phyloP scores from a whole-genome alignment of 2,113 vertebrate species.

The Cichladusa arquata region DNA sequence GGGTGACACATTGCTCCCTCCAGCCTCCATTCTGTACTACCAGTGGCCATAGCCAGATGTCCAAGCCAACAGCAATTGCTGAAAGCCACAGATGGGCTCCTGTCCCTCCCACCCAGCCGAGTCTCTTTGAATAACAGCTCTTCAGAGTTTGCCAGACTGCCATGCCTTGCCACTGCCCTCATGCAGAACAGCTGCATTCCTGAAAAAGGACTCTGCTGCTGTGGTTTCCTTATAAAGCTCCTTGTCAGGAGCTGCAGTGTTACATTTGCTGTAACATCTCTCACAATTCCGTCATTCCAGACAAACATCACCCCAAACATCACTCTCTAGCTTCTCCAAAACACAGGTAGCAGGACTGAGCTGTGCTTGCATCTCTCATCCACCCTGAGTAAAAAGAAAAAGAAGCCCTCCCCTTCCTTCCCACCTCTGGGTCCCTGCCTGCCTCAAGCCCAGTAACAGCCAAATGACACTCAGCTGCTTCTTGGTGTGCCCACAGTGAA shows the following conservation, averaged over 20 bases:
- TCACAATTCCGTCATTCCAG: background rate
- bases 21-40: background rate
- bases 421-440: background rate
- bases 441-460: background rate
- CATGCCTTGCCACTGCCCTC: rapidly evolving
- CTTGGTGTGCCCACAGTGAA: background rate
- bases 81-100: background rate
- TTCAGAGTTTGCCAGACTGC: background rate
- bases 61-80: background rate
- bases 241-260: background rate
- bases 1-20: background rate
- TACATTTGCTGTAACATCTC: background rate
- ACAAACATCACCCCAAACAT: background rate
- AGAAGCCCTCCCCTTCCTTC: rapidly evolving
- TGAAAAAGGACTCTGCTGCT: background rate
- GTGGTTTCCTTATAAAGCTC: background rate
- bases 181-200: rapidly evolving
- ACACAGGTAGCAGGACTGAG: background rate
- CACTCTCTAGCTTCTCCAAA: background rate
- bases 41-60: background rate
- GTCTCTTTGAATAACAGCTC: background rate
- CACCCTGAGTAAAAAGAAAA: background rate
- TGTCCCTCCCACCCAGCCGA: background rate
- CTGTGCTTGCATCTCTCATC: background rate
- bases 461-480: background rate